These are phyloP conservation scores for Drosophila serrata DNA, from an alignment of 1,140 invertebrate genomes.

Conservation along the genomic window DNA sequence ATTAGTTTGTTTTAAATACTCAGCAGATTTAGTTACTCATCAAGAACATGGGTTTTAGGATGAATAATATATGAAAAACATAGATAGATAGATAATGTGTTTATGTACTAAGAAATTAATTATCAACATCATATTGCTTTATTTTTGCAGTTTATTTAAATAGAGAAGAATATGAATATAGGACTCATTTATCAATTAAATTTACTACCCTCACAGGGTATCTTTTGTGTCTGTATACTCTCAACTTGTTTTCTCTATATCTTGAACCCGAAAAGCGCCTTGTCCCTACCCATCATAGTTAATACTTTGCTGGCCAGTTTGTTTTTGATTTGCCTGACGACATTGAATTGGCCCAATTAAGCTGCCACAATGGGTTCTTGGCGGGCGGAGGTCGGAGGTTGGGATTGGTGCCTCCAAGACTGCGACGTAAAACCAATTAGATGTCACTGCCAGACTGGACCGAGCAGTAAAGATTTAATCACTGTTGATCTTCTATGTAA, in stretches of 20 bases:
- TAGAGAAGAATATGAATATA: too few relatives aligned
- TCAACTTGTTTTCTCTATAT: neutral
- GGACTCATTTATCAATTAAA: accelerated
- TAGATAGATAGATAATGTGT: too few relatives aligned
- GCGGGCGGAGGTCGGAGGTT: neutral
- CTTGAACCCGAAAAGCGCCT: slow-evolving; percentile 31
- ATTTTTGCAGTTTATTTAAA: neutral
- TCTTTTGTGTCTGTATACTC: neutral
- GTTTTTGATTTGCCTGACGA: slow-evolving; percentile 45
- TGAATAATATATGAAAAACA: too few relatives aligned
- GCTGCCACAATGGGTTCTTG: slow-evolving; percentile 41
- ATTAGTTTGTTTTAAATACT: neutral
- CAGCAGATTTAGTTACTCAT: neutral
- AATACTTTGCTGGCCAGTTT: slow-evolving; percentile 44
- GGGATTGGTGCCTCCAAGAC: neutral
- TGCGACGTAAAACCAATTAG: slow-evolving; percentile 42
- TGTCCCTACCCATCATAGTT: slow-evolving; percentile 24
- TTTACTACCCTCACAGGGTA: neutral
- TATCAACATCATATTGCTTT: accelerated
- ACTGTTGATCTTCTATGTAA: slow-evolving; percentile 49
- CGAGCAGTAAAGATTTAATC: slow-evolving; percentile 75
- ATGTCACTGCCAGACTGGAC: slow-evolving; percentile 50
- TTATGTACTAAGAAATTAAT: too few relatives aligned
- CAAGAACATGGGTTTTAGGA: neutral
- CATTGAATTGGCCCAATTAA: slow-evolving; percentile 56